Base-by-base conservation (phyloP, 2,888 invertebrate species). In the Anthophora plumipes region DNA sequence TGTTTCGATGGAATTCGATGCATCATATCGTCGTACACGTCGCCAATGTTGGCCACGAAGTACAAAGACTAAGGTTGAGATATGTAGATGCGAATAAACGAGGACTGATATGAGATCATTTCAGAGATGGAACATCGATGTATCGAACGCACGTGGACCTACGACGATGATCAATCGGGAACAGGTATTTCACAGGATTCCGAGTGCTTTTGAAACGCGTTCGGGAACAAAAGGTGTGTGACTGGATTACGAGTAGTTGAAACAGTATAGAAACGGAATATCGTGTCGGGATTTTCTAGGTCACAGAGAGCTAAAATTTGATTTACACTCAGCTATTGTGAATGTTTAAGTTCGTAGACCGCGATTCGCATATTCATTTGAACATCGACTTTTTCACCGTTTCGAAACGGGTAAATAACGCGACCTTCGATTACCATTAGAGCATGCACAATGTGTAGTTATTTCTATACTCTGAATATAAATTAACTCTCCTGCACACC, bases 1-100 rank as follows among this genome's bases (percentile, higher is more conserved):
- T 41, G 52, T 64, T 75, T 64, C 12, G 43, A 17, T 43, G 54
- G 74, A 67, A 67, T 67, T 31, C 73, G 11, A 59, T 22, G 43
- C 57, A 46, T 73, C 64, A 37, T 20, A n/a, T 67, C 71, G 72
- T 50, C 41, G 61, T 31, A 55, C 48, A 55, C 48, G 71, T 31
- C 50, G n/a, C 17, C 1, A 37, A 22, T 8, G 55, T 71, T 43
- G 66, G 57, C 60, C 46, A 50, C 41, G 14, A 39, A n/a, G 17
- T 14, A 37, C n/a, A 37, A 4, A 39, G 31, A 20, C 55, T 46
- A 73, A 22, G 22, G n/a, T 1, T 22, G 31, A 68, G 52, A 67
- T 68, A 68, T 68, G 31, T 48, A 57, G 50, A n/a, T 14, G 9
- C 11, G 7, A 50, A 46, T 46, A 48, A n/a, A 59, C 67, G 72